These are phyloP conservation scores for Cryptus armator DNA, from an alignment of 2,888 invertebrate species.

Conservation along the genomic window DNA sequence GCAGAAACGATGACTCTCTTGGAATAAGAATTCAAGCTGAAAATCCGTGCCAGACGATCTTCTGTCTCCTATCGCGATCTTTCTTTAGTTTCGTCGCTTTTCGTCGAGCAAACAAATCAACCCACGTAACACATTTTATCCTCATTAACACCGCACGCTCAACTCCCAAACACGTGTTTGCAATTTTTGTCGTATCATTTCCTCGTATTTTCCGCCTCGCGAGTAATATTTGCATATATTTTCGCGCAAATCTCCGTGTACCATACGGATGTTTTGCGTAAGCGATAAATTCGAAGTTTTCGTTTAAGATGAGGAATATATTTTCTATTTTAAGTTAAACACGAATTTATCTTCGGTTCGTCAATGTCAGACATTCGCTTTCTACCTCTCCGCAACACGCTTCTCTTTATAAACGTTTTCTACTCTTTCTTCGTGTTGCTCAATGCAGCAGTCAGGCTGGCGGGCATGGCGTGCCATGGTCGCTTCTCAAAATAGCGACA, in stretches of 20 bases:
- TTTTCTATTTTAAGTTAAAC: conserved; percentile 50
- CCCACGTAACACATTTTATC: too few relatives aligned
- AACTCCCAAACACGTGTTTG: too few relatives aligned
- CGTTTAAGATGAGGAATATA: conserved; percentile 10
- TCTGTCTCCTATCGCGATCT: neutral
- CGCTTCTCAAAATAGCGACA: conserved; percentile 56
- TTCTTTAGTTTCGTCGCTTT: neutral
- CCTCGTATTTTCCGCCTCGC: too few relatives aligned
- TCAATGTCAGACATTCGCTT: conserved; percentile 60
- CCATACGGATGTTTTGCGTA: neutral
- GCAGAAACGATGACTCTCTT: conserved; percentile 1
- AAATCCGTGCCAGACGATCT: conserved; percentile 8
- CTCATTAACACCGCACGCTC: too few relatives aligned
- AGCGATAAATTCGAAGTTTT: neutral
- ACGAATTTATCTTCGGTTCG: conserved; percentile 41
- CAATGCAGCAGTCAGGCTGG: conserved; percentile 48
- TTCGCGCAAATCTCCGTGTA: neutral
- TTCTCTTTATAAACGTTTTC: conserved; percentile 10
- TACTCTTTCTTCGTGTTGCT: conserved; percentile 31
- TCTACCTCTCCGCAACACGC: conserved; percentile 27
- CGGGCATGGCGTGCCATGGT: conserved; percentile 42
- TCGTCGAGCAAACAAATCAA: neutral
- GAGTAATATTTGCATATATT: neutral
- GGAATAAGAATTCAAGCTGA: neutral
- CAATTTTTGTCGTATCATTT: too few relatives aligned